These are phyloP conservation scores for Phodopus roborovskii DNA, from an alignment of 2,113 vertebrate genomes.

Conservation along the genomic window DNA sequence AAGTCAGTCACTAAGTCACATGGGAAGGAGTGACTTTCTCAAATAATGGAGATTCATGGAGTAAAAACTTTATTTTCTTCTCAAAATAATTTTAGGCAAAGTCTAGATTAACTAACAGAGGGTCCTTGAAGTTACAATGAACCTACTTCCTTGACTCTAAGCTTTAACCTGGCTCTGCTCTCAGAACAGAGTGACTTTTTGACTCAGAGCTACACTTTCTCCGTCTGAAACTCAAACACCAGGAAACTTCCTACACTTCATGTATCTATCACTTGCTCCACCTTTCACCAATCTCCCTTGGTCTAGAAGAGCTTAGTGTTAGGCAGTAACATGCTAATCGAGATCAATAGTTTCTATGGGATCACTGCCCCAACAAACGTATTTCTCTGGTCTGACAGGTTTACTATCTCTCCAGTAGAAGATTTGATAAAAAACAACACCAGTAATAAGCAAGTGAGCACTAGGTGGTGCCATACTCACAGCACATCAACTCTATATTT, in stretches of 20 bases:
- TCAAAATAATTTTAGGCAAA: background rate
- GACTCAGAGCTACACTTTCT: background rate
- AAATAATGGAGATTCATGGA: background rate
- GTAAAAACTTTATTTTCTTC: background rate
- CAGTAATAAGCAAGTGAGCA: conserved; percentile 17
- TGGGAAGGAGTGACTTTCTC: background rate
- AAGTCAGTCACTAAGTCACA: background rate
- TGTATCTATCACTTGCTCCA: background rate
- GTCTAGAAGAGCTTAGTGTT: background rate
- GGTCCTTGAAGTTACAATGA: too few species aligned
- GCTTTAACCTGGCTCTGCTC: too few species aligned
- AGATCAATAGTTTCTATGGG: background rate
- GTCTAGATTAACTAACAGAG: background rate
- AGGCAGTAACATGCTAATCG: background rate
- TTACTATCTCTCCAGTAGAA: fast-evolving
- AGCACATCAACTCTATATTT: background rate
- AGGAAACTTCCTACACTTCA: background rate
- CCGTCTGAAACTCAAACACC: background rate
- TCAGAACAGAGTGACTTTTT: background rate
- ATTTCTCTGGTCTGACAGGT: background rate
- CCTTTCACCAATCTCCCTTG: background rate
- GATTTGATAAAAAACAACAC: fast-evolving
- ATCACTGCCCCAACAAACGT: too few species aligned
- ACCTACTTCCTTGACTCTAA: background rate
- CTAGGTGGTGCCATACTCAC: conserved; percentile 80